Evolutionary conservation across 2,113 vertebrate genomes (phyloP).

Genomic region (Brienomyrus brachyistius): DNA sequence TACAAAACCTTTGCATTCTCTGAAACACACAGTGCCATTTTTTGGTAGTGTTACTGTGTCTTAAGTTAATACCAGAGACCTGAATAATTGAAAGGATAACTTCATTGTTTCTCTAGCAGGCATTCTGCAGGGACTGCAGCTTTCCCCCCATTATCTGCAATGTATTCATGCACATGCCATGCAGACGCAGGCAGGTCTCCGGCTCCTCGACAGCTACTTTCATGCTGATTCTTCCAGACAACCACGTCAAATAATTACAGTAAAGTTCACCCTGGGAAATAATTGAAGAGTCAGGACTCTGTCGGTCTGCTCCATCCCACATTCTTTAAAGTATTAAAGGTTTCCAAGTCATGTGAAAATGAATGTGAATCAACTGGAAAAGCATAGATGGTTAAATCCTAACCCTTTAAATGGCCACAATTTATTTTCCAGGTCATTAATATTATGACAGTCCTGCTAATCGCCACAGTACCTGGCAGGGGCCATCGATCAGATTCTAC

Average conservation of each 20-base stretch:
- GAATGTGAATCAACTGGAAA: neutral
- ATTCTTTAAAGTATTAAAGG: neutral
- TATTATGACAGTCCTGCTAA: neutral
- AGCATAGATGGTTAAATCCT: neutral
- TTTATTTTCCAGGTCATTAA: neutral
- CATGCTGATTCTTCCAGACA: neutral
- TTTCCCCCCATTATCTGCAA: neutral
- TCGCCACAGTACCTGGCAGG: neutral
- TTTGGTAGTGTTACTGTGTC: neutral
- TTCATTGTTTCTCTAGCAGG: neutral
- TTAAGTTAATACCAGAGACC: neutral
- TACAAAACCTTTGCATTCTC: neutral
- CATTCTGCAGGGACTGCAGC: neutral
- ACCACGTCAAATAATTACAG: neutral
- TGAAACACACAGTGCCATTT: neutral
- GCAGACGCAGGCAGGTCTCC: neutral
- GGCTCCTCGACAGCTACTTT: neutral
- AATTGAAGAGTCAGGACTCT: neutral
- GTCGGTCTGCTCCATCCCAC: neutral
- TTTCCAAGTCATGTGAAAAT: neutral
- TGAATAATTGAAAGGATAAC: neutral
- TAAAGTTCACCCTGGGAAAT: neutral
- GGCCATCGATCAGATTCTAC: neutral
- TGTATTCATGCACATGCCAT: neutral
- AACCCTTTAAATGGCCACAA: neutral